Base-by-base conservation (phyloP, 1,140 invertebrate genomes). In the Nautilus pompilius region DNA sequence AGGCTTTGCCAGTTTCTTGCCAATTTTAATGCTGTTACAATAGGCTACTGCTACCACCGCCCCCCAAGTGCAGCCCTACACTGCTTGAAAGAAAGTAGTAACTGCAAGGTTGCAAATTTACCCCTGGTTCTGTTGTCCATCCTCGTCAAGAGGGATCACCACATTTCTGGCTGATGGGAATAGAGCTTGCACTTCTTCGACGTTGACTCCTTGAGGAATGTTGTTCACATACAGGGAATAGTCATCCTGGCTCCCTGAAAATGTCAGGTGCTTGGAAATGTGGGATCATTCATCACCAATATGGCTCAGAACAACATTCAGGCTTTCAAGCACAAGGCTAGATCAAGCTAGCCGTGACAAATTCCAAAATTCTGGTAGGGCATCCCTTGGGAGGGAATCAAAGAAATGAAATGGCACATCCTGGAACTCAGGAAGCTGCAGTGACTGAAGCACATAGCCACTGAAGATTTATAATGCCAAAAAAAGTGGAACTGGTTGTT, bases 171-270 rank as follows among this genome's bases (percentile, higher is more conserved):
- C 49, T 53, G 49, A 53, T 28, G 49, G 49, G 49, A 53, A 53
- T 53, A 53, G 29, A 15, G 49, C 49, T 28, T 53, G 49, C 26
- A 53, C 20, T 28, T 53, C 49, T 28, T 53, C 49, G 49, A 53
- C 49, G 26, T 22, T 53, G 49, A 53, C 49, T 53, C 49, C 49
- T 53, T 53, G 49, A 28, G 49, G 49, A 53, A 53, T 53, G 49
- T 53, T 53, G 49, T 53, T 53, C 24, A 53, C 49, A 53, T 53
- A 53, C 3, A 53, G 49, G 49, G 49, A 53, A 53, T 53, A 53
- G 26, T 53, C 49, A 28, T 53, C 49, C 22, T 53, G 26, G 49
- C 29, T 53, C 49, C 49, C 49, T 53, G 49, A 53, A 53, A 53
- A 28, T 53, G 49, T 53, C 49, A 53, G 49, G 49, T 53, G 49